phyloP scores from a whole-genome alignment of 2,797 vertebrate species.

The Pseudochirops cupreus region DNA sequence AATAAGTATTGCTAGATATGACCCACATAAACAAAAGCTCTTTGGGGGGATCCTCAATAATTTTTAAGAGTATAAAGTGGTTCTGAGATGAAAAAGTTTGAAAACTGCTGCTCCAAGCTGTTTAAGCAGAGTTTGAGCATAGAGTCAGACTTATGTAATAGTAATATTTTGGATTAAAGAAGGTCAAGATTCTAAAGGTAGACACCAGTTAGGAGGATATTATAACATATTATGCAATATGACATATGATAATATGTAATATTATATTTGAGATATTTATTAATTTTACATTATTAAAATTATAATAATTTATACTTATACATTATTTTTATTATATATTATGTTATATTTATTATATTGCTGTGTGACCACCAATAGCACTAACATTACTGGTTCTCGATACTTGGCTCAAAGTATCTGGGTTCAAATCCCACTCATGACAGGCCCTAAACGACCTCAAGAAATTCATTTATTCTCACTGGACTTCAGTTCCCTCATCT shows the following conservation, averaged over 20 bases:
- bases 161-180: background rate
- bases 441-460: background rate
- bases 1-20: background rate
- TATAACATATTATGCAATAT: background rate
- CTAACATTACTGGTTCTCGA: background rate
- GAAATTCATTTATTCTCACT: background rate
- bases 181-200: background rate
- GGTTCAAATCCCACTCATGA: background rate
- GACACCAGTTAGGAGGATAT: background rate
- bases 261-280: no score
- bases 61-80: background rate
- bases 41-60: background rate
- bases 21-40: background rate
- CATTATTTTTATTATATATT: no score
- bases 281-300: no score
- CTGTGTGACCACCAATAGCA: background rate
- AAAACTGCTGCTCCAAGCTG: background rate
- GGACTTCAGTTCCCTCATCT: background rate
- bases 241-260: no score
- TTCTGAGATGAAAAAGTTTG: background rate
- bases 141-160: background rate
- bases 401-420: no score
- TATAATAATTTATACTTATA: no score
- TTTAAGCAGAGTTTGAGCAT: background rate
- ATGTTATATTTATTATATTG: background rate